These are phyloP conservation scores for Agrypnia vestita DNA, from an alignment of 1,140 invertebrate species.

Conservation along the genomic window DNA sequence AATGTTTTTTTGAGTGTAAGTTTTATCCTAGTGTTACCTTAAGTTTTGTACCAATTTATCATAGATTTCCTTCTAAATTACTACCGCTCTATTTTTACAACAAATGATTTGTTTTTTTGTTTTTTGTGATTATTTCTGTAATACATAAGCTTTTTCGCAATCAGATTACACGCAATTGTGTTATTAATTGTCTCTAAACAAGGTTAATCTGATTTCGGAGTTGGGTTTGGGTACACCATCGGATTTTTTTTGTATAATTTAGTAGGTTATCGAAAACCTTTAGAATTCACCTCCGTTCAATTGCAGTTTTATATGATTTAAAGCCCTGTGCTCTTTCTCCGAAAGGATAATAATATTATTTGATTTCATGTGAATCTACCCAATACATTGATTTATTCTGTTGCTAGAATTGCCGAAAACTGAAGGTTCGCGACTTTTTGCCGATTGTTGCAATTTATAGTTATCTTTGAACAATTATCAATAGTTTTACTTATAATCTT, in stretches of 20 bases:
- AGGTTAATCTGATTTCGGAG: too few relatives aligned
- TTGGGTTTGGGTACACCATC: neutral
- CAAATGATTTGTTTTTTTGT: conserved; percentile 29
- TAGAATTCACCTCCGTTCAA: neutral
- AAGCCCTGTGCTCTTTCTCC: too few relatives aligned
- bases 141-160: neutral
- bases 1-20: conserved; percentile 21
- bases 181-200: neutral
- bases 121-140: conserved; percentile 7
- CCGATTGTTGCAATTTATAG: too few relatives aligned
- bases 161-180: neutral
- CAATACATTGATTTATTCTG: too few relatives aligned
- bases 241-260: conserved; percentile 5
- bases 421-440: too few relatives aligned
- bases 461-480: too few relatives aligned
- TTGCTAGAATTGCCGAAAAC: too few relatives aligned
- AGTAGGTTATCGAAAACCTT: neutral
- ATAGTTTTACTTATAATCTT: too few relatives aligned
- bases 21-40: conserved; percentile 1
- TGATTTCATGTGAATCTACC: too few relatives aligned
- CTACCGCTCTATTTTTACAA: conserved; percentile 40
- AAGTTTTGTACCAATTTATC: conserved; percentile 9
- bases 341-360: too few relatives aligned
- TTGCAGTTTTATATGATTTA: neutral
- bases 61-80: conserved; percentile 11